Base-by-base conservation (phyloP, 2,888 invertebrate genomes). In the Argynnis bischoffii region DNA sequence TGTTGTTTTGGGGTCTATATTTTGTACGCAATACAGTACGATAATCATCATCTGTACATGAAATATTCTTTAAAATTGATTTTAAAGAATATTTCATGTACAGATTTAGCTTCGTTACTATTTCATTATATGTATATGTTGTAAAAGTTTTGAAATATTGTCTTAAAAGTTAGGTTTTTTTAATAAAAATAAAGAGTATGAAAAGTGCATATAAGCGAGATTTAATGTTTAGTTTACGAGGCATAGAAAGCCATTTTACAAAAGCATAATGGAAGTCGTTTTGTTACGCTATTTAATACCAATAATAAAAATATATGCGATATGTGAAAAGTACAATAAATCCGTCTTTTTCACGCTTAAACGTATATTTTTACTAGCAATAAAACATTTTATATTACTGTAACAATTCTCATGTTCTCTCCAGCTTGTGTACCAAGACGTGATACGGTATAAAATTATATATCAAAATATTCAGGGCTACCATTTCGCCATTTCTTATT, bases 321-420 rank as follows among this genome's bases (percentile, higher is more conserved):
- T 6, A 61, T 61, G 51, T 41, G 31, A 18, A 56, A 46, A 35
- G 13, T 18, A 46, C 18, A 61, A 21, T 35, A 61, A 61, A 51
- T 41, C 61, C 61, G 18, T 8, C 51, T 31, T 61, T 61, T 61
- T 53, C 61, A 51, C 21, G 51, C 35, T 53, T 41, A 61, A 14
- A 18, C 18, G 50, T 51, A 18, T 51, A 51, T 41, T 61, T 61
- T 50, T 51, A 15, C 26, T 26, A 6, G 35, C 50, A 51, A 61
- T 61, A 61, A 61, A 61, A 61, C 41, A 51, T 51, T 50, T 50
- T 51, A 60, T 61, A 51, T 51, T 35, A 41, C 51, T 41, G 18
- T 35, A 18, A 61, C 35, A 61, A 35, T 51, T 51, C 61, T 31
- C 51, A 15, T 61, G 61, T 61, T 61, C 61, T 50, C 16, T 1